Base-by-base conservation (phyloP, 2,888 invertebrate species). In the Lasioglossum pauxillum region DNA sequence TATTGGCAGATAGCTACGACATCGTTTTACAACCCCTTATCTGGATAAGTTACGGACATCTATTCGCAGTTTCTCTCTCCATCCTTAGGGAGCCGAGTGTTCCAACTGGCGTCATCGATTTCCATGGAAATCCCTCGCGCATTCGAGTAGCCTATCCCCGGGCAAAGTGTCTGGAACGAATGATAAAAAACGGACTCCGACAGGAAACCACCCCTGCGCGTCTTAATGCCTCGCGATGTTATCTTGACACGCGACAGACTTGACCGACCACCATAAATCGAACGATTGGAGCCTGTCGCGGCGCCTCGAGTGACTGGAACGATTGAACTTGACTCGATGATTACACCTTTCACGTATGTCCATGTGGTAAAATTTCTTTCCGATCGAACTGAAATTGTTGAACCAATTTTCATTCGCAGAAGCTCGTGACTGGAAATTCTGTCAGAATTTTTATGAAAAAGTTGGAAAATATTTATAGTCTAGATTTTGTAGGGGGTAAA, bases 1-100 rank as follows among this genome's bases (percentile, higher is more conserved):
- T 94, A 95, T 95, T 94, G 94, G 94, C 94, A 93, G 93, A 94
- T 94, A 93, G 94, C 93, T 94, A 90, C 91, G 90, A 91, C 92
- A 92, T 92, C 94, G 93, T 94, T 94, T 94, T 94, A 95, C 94
- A 95, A 93, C 93, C 94, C 92, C 95, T 95, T 95, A 94, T 95
- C 94, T 93, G 92, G 89, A 93, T 94, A 93, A 93, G 92, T 93
- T 93, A 94, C 92, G 92, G 91, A 90, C 92, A 93, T 92, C 91
- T 90, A 90, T 91, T 90, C 91, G 87, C 84, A 78, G 85, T 76
- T 88, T 81, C 88, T 82, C 86, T 79, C 69, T 69, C 87, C 60
- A 16, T 83, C 82, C 83, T 76, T 85, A 87, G 86, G 89, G 90
- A 91, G 53, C 92, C 90, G 77, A 83, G 86, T 86, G 85, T 80